Evolutionary conservation across 2,797 vertebrate genomes (phyloP).

Genomic region (Phrynocephalus vlangalii): DNA sequence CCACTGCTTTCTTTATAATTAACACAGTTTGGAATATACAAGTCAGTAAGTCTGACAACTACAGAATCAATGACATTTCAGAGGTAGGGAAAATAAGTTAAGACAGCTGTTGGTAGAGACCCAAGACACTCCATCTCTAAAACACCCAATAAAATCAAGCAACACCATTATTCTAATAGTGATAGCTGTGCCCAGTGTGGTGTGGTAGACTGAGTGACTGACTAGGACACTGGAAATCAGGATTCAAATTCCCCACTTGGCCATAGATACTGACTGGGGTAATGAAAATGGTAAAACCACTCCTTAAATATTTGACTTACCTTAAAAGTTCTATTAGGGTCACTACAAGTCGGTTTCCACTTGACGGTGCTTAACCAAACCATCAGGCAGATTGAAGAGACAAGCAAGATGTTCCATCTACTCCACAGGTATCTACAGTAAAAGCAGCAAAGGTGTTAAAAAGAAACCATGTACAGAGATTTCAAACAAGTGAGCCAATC

Average conservation of each 20-base stretch:
- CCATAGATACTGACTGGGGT: too few relatives aligned
- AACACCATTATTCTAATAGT: background rate
- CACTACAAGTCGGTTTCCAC: too few relatives aligned
- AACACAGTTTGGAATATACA: background rate
- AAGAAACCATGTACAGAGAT: background rate
- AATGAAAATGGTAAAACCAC: too few relatives aligned
- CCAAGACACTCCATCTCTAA: background rate
- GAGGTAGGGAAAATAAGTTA: background rate
- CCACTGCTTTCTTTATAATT: background rate
- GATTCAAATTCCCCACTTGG: too few relatives aligned
- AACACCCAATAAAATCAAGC: background rate
- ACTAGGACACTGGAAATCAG: too few relatives aligned
- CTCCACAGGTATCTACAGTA: background rate
- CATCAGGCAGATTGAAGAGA: background rate
- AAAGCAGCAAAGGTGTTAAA: background rate
- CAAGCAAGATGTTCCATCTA: background rate
- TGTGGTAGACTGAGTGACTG: too few relatives aligned
- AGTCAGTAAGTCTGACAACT: conserved; percentile 29
- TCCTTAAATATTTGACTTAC: too few relatives aligned
- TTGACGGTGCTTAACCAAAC: too few relatives aligned
- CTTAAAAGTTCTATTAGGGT: too few relatives aligned
- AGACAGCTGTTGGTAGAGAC: background rate
- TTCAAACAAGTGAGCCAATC: background rate
- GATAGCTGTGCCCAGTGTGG: background rate
- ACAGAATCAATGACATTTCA: background rate